Evolutionary conservation across 2,113 vertebrate genomes (phyloP), one percentile per base, ranked within the genome.

Genomic region (Elachura formosa): DNA sequence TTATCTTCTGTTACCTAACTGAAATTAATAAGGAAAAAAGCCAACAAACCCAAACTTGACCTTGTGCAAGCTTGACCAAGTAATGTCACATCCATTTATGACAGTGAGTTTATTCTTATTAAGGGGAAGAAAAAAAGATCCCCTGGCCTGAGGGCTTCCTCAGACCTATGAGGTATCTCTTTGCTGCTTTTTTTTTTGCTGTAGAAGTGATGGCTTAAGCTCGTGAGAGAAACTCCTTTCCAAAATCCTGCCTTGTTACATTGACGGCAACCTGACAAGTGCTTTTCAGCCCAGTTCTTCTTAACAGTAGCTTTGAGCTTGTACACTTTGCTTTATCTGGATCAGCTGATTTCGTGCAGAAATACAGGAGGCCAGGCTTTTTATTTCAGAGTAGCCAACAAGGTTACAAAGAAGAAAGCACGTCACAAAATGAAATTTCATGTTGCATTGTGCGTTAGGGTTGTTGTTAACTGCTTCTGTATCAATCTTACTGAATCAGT

Each of bases 381-480:
- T 95, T 93, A 93, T 95, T 96, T 86, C 43, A 48, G 85, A 83
- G 59, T 74, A 83, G 48, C 38, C 71, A 91, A 93, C 51, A 55
- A 90, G 55, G 38, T 96, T 94, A 71, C 23, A 83, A 89, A 77
- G 26, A 3, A 72, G 48, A 76, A 81, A 79, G n/a, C 5, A 11
- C 6, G 23, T 64, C 68, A 41, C 24, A 54, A 64, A 92, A 93
- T 88, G 3, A 51, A 90, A 83, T 90, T 88, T 21, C 66, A 54
- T 24, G 49, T 83, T 61, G 34, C 21, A 15, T 90, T 90, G 76
- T 87, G 54, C 58, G 58, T 14, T 67, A 68, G 8, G 26, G 10
- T 74, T 69, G n/a, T 84, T 87, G 58, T 61, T 64, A 83, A 76
- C 33, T 66, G 59, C 63, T 49, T 89, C 49, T 46, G 4, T 90